Evolutionary conservation across 2,888 invertebrate genomes (phyloP).

Genomic region (Drosophila cyrtoloma): DNA sequence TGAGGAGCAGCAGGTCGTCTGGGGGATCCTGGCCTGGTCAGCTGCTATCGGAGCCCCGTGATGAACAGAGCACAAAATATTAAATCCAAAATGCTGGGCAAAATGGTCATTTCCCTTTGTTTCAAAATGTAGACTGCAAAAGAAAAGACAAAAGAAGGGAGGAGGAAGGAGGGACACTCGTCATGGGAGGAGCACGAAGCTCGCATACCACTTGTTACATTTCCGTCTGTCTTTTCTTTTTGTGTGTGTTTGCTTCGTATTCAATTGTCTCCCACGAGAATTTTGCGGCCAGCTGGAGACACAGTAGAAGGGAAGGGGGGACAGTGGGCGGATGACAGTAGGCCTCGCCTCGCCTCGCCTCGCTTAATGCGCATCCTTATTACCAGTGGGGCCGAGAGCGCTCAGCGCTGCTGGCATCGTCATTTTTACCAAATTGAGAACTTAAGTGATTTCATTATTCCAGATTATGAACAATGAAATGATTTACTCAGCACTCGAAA

Average conservation of each 20-base stretch:
- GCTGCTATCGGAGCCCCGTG: conserved; percentile 40
- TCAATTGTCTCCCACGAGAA: conserved; percentile 77
- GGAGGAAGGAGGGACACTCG: not conserved
- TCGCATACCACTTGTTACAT: conserved; percentile 63
- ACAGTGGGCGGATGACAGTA: not conserved
- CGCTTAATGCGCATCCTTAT: conserved; percentile 77
- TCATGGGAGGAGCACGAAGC: not conserved
- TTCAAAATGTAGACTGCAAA: conserved; percentile 46
- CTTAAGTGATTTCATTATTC: conserved; percentile 82
- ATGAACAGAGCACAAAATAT: conserved; percentile 71
- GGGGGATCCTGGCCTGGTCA: conserved; percentile 52
- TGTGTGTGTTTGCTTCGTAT: conserved; percentile 51
- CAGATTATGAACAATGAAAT: conserved; percentile 80
- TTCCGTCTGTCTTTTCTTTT: conserved; percentile 15
- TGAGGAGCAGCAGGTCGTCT: conserved; percentile 44
- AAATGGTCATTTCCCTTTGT: conserved; percentile 73
- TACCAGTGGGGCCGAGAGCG: conserved; percentile 66
- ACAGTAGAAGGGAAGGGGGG: not conserved
- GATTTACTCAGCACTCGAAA: conserved; percentile 66
- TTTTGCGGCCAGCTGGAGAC: conserved; percentile 55
- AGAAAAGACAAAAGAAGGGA: not conserved
- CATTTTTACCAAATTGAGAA: conserved; percentile 80
- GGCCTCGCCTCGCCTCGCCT: conserved; percentile 33
- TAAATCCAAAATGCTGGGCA: conserved; percentile 75
- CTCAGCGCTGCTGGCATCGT: conserved; percentile 62